Percentiles rank a stretch among this genome's conserved stretches.
These are phyloP conservation scores for Epinotia demarniana DNA, from an alignment of 2,888 invertebrate species.

Conservation along the genomic window DNA sequence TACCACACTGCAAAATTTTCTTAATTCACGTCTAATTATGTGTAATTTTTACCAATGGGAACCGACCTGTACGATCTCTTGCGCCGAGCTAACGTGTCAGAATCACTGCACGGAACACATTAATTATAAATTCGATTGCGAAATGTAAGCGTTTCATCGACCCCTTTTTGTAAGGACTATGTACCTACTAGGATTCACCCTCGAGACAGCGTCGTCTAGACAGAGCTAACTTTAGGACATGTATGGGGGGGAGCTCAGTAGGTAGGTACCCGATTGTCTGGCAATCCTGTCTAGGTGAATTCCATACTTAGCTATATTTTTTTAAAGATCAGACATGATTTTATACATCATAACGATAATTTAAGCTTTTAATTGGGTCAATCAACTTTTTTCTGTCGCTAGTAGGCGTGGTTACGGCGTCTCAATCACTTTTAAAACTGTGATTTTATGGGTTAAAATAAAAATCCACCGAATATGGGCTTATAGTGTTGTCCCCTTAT, in stretches of 20 bases:
- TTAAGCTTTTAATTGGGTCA: too few species aligned
- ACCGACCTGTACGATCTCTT: background rate
- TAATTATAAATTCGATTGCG: background rate
- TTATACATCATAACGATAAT: background rate
- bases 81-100: too few species aligned
- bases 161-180: background rate
- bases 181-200: background rate
- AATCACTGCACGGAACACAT: background rate
- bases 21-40: too few species aligned
- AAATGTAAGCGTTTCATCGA: background rate
- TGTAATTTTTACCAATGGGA: too few species aligned
- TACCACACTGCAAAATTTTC: background rate
- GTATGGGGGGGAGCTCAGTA: background rate
- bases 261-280: too few species aligned
- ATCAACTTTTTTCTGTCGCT: too few species aligned
- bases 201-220: background rate
- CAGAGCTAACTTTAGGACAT: slow-evolving; percentile 1
- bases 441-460: too few species aligned
- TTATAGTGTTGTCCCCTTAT: too few species aligned
- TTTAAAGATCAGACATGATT: too few species aligned
- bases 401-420: too few species aligned
- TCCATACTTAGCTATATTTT: background rate
- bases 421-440: too few species aligned
- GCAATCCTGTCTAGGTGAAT: background rate
- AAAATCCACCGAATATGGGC: too few species aligned